Evolutionary conservation across 2,113 vertebrate genomes (phyloP), one percentile per base, ranked within the genome.

Genomic region (Eptesicus fuscus): DNA sequence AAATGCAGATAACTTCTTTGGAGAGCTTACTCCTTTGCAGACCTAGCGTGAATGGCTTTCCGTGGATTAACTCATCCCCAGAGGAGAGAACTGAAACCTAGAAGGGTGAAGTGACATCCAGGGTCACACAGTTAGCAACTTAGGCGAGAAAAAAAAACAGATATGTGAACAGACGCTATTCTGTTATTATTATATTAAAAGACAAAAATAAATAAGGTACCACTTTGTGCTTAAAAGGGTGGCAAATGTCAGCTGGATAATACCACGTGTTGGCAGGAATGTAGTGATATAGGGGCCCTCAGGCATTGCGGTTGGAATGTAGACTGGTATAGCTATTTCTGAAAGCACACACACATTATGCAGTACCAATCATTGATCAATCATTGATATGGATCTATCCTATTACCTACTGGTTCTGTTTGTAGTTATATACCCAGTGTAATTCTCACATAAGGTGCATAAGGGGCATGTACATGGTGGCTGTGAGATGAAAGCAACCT

Each of bases 391-490:
- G 13, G 1, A 0, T 1, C 9, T 1, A 37, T n/a, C 42, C 73
- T 67, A 1, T 32, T 10, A 25, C 32, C 47, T 23, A 71, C 59
- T 4, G 23, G 32, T 17, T 79, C 18, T 42, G 14, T 12, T 18
- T 73, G 76, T 30, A 18, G 20, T 40, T 56, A 40, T 1, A 35
- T 0, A 83, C 51, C 13, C 74, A 44, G 25, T 53, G 16, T 3
- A 67, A 61, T 53, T 30, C 40, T 63, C 42, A 28, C 7, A 1
- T 3, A 35, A 47, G 22, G 53, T 28, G 7, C 12, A 13, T 30
- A 53, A 23, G 1, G 32, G 9, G 4, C 4, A 0, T 1, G 7
- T 0, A 8, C 22, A 6, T 0, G 3, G 37, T 7, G 5, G 11
- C 65, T 71, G 6, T 32, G 9, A 49, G 17, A 0, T 12, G 5